phyloP scores from a whole-genome alignment of 2,797 vertebrate genomes.

The Notamacropus eugenii region DNA sequence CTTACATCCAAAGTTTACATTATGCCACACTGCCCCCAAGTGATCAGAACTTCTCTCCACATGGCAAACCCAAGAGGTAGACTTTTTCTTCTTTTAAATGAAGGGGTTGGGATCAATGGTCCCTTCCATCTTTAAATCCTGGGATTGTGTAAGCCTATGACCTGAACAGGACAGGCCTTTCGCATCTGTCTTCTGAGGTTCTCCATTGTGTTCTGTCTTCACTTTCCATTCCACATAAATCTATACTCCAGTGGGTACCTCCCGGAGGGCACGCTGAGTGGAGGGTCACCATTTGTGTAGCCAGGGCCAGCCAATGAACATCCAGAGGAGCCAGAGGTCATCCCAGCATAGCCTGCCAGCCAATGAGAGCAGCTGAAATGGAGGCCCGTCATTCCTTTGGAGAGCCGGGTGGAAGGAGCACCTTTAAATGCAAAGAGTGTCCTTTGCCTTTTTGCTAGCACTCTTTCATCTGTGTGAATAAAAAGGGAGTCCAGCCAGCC shows the following conservation, averaged over 20 bases:
- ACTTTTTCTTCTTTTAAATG: background rate
- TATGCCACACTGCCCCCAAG: constrained; percentile 35
- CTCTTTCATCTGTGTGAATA: constrained; percentile 77
- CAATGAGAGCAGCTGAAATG: constrained; percentile 82
- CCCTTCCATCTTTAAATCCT: background rate
- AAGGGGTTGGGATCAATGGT: background rate
- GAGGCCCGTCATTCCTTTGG: constrained; percentile 79
- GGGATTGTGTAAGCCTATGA: background rate
- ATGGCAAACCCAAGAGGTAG: background rate
- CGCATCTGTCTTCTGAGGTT: background rate
- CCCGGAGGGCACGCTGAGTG: background rate
- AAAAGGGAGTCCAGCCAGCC: constrained; percentile 79
- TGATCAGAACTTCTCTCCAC: background rate
- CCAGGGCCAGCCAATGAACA: constrained; percentile 36
- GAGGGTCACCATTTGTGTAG: background rate
- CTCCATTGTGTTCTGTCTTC: background rate
- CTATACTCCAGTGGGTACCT: background rate
- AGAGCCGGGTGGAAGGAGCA: constrained; percentile 71
- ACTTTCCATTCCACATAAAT: background rate
- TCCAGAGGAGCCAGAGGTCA: constrained; percentile 76
- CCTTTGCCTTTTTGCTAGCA: constrained; percentile 76
- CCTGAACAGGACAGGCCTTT: background rate
- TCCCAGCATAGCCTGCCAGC: constrained; percentile 63
- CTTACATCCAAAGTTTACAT: constrained; percentile 14
- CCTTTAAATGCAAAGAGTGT: constrained; percentile 80